phyloP scores from a whole-genome alignment of 2,888 invertebrate species.

The Eilema caniola region DNA sequence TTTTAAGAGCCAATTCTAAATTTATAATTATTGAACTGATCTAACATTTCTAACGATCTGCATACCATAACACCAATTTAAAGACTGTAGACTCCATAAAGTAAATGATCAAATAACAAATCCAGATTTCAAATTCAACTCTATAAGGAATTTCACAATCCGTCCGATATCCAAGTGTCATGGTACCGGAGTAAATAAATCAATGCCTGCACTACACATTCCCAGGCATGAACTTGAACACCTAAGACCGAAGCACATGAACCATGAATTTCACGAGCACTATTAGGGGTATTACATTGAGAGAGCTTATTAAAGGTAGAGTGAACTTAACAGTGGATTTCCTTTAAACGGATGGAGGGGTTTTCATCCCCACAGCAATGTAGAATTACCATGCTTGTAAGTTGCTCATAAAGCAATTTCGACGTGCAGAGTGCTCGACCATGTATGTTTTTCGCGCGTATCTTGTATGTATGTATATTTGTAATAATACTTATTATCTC shows the following conservation, averaged over 20 bases:
- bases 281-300: too few relatives aligned
- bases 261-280: background rate
- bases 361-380: too few relatives aligned
- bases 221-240: background rate
- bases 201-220: background rate
- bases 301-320: too few relatives aligned
- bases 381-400: too few relatives aligned
- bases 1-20: too few relatives aligned
- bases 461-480: too few relatives aligned
- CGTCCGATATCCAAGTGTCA: background rate
- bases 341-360: too few relatives aligned
- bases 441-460: too few relatives aligned
- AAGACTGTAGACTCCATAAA: background rate
- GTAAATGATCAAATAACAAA: background rate
- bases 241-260: background rate
- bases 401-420: too few relatives aligned
- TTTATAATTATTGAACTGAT: background rate
- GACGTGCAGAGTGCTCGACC: too few relatives aligned
- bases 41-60: background rate
- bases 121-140: background rate
- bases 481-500: too few relatives aligned
- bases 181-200: slow-evolving; percentile 3
- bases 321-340: too few relatives aligned
- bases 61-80: background rate
- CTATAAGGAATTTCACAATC: slow-evolving; percentile 15